Base-by-base conservation (phyloP, 2,113 vertebrate genomes). In the Misgurnus anguillicaudatus region DNA sequence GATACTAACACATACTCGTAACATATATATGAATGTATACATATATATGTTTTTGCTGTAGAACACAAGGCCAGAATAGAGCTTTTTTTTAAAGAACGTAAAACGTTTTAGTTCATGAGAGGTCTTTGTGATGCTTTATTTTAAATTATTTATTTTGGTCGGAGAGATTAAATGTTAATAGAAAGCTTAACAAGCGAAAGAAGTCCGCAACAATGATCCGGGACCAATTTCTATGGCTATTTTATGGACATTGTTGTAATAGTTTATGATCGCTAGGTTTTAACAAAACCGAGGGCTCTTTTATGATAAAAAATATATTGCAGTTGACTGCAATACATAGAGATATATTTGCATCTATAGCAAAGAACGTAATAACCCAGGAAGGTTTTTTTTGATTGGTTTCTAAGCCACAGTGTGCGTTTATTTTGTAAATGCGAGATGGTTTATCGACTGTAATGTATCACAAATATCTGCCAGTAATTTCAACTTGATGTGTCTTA, bases 71-170 rank as follows among this genome's bases (percentile, higher is more conserved):
- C 38, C 45, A 17, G 21, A 70, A 69, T 31, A 69, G 17, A 41
- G 42, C 19, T 78, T 67, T 41, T 62, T 63, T 62, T 42, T 16
- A 45, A 55, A 41, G 39, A 14, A 21, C 41, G 14, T 17, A 11
- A 73, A 38, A 21, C 1, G 13, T 74, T 66, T 21, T 60, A 48
- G 14, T 75, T 42, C n/a, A 41, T 62, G 72, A 45, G 57, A 58
- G 70, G 38, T 72, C 70, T 21, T 60, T 73, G 71, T 73, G 42
- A 61, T 9, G 51, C 71, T 83, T 79, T 47, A 75, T 80, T 80
- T 77, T 38, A 51, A 9, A 72, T 80, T 38, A 14, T 72, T 80
- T 80, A 48, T 36, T 42, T 80, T 45, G 14, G 57, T 24, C 36
- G 19, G 21, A 75, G 57, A 48, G 39, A 36, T 63, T 7, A 1